A percentile compares a stretch with the other conserved stretches of the same genome.
Conservation (phyloP, 2,888 invertebrate species). For the Drosophila emarginata region DNA sequence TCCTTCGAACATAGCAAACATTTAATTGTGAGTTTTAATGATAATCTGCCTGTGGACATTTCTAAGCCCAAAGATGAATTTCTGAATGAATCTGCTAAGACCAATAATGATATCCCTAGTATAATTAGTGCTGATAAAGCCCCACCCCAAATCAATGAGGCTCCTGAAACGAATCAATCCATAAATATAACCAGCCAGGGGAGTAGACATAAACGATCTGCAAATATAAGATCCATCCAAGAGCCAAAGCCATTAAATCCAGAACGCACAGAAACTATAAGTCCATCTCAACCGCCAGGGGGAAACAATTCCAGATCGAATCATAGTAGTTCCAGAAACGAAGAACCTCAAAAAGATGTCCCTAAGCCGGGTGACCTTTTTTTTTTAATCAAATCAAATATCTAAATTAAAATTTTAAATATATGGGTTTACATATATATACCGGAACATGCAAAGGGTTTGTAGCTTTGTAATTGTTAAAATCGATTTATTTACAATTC, state of each 20-base stretch:
- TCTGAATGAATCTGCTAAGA: too few species aligned
- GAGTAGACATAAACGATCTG: neutral
- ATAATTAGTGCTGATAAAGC: too few species aligned
- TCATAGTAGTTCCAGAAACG: neutral
- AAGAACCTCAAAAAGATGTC: neutral
- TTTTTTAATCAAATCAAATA: neutral
- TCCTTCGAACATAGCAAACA: too few species aligned
- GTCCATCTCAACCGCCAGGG: too few species aligned
- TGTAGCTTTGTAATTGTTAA: too few species aligned
- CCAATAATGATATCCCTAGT: too few species aligned
- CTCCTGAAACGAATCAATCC: too few species aligned
- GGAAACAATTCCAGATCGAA: neutral
- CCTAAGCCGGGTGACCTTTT: neutral
- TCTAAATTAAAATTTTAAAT: neutral
- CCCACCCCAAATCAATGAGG: too few species aligned
- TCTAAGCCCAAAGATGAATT: too few species aligned
- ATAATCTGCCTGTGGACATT: too few species aligned
- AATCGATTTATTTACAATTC: constrained; percentile 25
- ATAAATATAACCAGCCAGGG: neutral
- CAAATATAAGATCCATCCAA: neutral
- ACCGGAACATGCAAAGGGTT: too few species aligned
- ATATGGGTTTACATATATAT: neutral
- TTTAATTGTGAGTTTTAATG: too few species aligned
- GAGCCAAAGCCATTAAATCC: neutral
- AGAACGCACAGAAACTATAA: neutral